Evolutionary conservation across 2,888 invertebrate species (phyloP), one percentile per base, ranked within the genome.

Genomic region (Dinocampus coccinellae): DNA sequence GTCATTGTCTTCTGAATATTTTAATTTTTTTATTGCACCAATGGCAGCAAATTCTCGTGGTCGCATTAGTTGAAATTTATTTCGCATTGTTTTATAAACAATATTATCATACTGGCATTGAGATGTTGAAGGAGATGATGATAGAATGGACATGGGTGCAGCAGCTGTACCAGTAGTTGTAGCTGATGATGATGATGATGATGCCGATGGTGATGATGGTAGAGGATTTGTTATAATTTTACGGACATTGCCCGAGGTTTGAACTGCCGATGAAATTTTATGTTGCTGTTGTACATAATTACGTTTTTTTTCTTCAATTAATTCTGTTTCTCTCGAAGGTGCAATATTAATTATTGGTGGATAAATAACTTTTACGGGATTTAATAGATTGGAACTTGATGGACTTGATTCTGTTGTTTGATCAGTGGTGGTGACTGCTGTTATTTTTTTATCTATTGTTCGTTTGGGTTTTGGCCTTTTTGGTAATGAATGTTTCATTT

Each of bases 401-500:
- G 52, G 0, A 24, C 24, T 47, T 16, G 11, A 16, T 13, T 26
- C 33, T 39, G 22, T 61, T 47, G 2, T 22, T 33, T 57, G 22
- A 55, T 55, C 34, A 36, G 7, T 29, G 29, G 3, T 29, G 3
- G 29, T 29, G n/a, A n/a, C n/a, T 24, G 61, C 20, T 22, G 64
- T 20, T 62, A 73, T 62, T 24, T 69, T 62, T 22, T 78, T 73
- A 33, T 68, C 61, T 9, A 69, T 58, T 1, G 34, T 11, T 73
- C 78, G 82, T 22, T 78, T 88, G 36, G 88, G 85, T 76, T 90
- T 90, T 26, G 90, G 84, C 77, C 90, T 89, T 81, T 91, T 92
- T 0, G 93, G 92, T 73, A 94, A 87, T 11, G 93, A 93, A 84
- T 93, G 91, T 86, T 93, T 93, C 92, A 93, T 93, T 88, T 93